phyloP scores from a whole-genome alignment of 2,113 vertebrate species.

The Octodon degus region DNA sequence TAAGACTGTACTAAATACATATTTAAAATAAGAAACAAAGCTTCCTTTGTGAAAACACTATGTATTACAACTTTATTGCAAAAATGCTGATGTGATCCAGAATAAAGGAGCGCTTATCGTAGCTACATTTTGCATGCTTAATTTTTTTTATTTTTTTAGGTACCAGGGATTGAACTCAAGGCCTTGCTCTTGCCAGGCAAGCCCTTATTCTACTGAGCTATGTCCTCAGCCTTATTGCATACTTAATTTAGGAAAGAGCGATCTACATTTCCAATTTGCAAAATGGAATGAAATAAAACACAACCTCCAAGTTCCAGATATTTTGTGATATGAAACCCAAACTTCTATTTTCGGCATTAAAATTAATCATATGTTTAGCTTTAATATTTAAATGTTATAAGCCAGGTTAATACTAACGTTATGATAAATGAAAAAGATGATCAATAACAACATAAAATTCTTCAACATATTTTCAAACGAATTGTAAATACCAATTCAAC shows the following conservation, averaged over 20 bases:
- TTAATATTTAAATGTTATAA: slow-evolving; percentile 45
- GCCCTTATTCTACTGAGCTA: too few relatives aligned
- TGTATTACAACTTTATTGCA: neutral
- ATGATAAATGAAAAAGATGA: neutral
- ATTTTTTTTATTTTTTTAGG: too few relatives aligned
- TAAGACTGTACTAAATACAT: too few relatives aligned
- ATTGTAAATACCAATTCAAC: slow-evolving; percentile 30
- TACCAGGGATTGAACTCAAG: too few relatives aligned
- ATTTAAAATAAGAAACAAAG: too few relatives aligned
- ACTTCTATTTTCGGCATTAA: slow-evolving; percentile 9
- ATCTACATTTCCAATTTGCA: slow-evolving; percentile 41
- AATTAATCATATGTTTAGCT: neutral
- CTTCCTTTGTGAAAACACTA: neutral
- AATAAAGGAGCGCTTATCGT: neutral
- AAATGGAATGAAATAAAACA: neutral
- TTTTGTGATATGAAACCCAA: neutral
- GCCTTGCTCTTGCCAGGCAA: too few relatives aligned
- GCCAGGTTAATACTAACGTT: neutral
- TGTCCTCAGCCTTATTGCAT: too few relatives aligned
- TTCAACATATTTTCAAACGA: slow-evolving; percentile 8
- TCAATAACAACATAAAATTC: neutral
- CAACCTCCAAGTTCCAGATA: neutral
- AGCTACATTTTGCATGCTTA: too few relatives aligned
- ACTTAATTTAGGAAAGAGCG: neutral
- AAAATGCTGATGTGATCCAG: neutral